These are phyloP conservation scores for Alectoris magna DNA, from an alignment of 2,797 vertebrate species.

Conservation along the genomic window DNA sequence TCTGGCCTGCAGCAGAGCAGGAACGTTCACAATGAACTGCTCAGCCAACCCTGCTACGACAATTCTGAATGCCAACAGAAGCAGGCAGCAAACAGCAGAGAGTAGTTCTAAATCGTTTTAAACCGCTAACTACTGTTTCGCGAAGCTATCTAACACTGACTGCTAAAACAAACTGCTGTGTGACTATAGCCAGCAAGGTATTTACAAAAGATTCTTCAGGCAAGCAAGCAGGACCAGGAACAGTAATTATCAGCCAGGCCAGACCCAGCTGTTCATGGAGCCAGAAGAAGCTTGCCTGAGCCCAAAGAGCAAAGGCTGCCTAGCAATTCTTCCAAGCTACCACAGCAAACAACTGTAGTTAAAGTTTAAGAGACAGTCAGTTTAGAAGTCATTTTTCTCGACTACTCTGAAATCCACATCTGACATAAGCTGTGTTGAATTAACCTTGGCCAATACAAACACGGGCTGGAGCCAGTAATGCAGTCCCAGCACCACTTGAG, in stretches of 20 bases:
- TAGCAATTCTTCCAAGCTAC: neutral
- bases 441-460: neutral
- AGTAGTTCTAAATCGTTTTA: neutral
- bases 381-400: neutral
- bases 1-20: neutral
- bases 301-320: neutral
- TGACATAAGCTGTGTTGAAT: neutral
- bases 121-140: neutral
- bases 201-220: neutral
- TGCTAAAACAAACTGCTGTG: neutral
- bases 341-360: neutral
- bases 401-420: neutral
- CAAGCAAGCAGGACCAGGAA: neutral
- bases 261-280: neutral
- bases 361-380: neutral
- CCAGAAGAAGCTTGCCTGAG: neutral
- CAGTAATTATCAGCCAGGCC: neutral
- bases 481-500: neutral
- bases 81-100: neutral
- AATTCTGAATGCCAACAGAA: neutral
- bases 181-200: neutral
- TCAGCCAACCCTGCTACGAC: neutral
- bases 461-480: neutral
- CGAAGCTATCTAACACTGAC: neutral
- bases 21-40: neutral